Evolutionary conservation across 2,113 vertebrate species (phyloP).

Genomic region (Sylvietta virens): DNA sequence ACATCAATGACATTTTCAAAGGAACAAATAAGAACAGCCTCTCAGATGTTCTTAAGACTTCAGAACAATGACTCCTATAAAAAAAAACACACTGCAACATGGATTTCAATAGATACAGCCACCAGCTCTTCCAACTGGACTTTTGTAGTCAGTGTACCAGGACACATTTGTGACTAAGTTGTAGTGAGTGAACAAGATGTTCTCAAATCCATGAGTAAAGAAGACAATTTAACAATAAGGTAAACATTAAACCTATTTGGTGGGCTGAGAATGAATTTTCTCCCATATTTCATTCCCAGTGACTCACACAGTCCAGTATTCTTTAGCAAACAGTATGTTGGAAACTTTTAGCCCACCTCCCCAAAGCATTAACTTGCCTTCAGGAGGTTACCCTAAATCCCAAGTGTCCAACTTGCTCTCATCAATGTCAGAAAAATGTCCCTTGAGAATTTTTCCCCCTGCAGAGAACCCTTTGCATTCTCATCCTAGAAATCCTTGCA

Average conservation of each 20-base stretch:
- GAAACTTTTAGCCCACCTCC: conserved; percentile 23
- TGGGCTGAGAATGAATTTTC: background rate
- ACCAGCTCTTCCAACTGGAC: background rate
- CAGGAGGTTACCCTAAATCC: background rate
- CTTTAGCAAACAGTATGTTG: background rate
- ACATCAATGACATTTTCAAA: background rate
- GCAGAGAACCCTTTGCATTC: background rate
- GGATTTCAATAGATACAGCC: background rate
- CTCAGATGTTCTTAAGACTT: background rate
- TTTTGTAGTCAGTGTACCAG: background rate
- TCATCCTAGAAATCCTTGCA: background rate
- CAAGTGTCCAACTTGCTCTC: background rate
- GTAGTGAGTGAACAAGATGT: background rate
- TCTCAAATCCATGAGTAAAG: background rate
- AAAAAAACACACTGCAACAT: background rate
- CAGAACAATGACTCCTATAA: background rate
- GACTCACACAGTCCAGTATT: conserved; percentile 2
- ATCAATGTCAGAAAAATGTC: conserved; percentile 15
- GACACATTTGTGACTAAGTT: background rate
- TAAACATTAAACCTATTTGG: background rate
- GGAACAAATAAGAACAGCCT: background rate
- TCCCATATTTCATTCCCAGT: background rate
- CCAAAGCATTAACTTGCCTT: background rate
- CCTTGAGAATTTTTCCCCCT: background rate
- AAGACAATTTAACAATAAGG: background rate